A percentile compares a stretch with the other conserved stretches of the same genome.
Conservation (phyloP, 2,797 vertebrate genomes). For the Siniperca obscura region DNA sequence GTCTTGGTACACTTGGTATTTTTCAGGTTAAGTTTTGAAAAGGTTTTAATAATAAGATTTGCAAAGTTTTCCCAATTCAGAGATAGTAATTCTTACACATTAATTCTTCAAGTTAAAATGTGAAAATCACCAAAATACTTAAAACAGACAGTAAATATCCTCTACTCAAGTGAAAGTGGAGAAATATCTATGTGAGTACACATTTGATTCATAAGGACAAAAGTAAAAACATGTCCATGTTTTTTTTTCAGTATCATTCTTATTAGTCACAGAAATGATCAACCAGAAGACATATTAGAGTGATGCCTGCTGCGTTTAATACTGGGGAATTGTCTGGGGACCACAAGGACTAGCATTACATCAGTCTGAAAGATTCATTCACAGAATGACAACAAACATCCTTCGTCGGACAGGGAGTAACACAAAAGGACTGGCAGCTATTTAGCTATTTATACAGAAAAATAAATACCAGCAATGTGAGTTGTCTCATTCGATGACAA, state of each 20-base stretch:
- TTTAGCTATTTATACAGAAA: slow-evolving; percentile 53
- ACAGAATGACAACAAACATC: slow-evolving; percentile 63
- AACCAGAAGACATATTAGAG: slow-evolving; percentile 53
- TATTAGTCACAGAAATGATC: slow-evolving; percentile 55
- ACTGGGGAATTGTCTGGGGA: slow-evolving; percentile 48
- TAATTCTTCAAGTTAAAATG: slow-evolving; percentile 5
- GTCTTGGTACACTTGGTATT: background rate
- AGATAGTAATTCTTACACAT: background rate
- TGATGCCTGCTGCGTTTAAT: slow-evolving; percentile 62
- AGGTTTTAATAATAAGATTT: background rate
- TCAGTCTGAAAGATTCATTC: slow-evolving; percentile 53
- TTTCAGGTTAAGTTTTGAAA: slow-evolving; percentile 8
- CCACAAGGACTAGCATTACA: slow-evolving; percentile 46
- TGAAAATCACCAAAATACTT: background rate
- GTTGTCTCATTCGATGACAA: slow-evolving; percentile 55
- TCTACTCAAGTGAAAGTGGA: background rate
- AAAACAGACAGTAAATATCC: background rate
- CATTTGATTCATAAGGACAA: background rate
- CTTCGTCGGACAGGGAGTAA: slow-evolving; percentile 40
- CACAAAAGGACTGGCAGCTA: slow-evolving; percentile 46
- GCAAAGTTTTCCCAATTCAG: background rate
- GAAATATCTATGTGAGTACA: background rate
- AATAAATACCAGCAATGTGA: slow-evolving; percentile 60
- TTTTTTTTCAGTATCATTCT: slow-evolving; percentile 35
- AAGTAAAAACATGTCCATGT: background rate